Evolutionary conservation across 2,888 invertebrate species (phyloP).

Genomic region (Leptinotarsa tumamoca): DNA sequence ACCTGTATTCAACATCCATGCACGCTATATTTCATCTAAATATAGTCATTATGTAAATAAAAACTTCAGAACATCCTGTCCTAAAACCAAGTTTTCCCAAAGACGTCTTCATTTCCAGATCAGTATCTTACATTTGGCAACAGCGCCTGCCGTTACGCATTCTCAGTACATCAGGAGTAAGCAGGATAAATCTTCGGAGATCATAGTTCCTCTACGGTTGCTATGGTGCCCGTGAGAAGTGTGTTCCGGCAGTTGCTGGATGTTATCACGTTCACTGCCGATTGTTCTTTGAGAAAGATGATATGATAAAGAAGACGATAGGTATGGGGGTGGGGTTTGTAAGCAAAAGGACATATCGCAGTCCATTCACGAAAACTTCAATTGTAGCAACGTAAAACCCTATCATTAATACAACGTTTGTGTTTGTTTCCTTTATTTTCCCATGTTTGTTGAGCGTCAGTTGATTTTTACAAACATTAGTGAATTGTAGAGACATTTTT

Average conservation of each 20-base stretch:
- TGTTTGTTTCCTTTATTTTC: too few species aligned
- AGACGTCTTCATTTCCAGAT: neutral
- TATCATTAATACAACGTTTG: too few species aligned
- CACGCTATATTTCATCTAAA: too few species aligned
- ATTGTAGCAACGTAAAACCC: too few species aligned
- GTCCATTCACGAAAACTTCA: too few species aligned
- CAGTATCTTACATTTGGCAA: conserved; percentile 19
- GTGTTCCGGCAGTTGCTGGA: conserved; percentile 29
- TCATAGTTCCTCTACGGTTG: conserved; percentile 48
- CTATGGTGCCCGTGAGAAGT: conserved; percentile 45
- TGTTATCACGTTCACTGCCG: conserved; percentile 31
- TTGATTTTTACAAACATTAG: too few species aligned
- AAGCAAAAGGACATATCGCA: neutral
- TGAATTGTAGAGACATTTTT: too few species aligned
- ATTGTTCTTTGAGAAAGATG: conserved; percentile 30
- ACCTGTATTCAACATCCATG: too few species aligned
- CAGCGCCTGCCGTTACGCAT: conserved; percentile 49
- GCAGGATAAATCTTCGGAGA: conserved; percentile 33
- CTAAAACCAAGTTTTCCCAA: neutral
- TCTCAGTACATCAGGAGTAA: conserved; percentile 49
- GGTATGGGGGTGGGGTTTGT: neutral
- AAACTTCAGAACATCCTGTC: too few species aligned
- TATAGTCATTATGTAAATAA: too few species aligned
- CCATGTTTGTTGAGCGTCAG: too few species aligned
- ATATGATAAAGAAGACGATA: conserved; percentile 20